These are phyloP conservation scores for Solenopsis invicta DNA, from an alignment of 1,140 invertebrate genomes.

Conservation along the genomic window DNA sequence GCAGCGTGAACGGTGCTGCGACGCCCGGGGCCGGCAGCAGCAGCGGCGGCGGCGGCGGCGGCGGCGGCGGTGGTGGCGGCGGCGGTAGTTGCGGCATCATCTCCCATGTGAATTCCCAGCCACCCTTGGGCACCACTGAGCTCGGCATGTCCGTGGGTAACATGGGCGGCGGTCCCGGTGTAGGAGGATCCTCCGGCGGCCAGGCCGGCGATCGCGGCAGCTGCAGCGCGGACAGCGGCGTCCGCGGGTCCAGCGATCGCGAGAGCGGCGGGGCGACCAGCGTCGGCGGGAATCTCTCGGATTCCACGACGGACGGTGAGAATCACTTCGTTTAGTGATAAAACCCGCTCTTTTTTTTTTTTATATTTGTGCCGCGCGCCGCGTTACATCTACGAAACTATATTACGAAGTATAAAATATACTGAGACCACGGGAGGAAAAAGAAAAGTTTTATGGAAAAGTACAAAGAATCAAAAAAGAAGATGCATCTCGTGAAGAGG, in stretches of 20 bases:
- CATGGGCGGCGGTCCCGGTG: slow-evolving; percentile 83
- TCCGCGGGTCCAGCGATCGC: slow-evolving; percentile 93
- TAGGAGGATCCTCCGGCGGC: slow-evolving; percentile 77
- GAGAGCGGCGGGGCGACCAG: slow-evolving; percentile 92
- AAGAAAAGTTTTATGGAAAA: neutral
- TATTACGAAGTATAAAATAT: neutral
- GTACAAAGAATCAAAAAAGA: neutral
- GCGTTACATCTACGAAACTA: neutral
- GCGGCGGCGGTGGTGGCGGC: slow-evolving; percentile 87
- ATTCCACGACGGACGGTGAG: slow-evolving; percentile 92
- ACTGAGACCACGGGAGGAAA: neutral
- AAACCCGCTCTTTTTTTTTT: neutral
- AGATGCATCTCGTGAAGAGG: neutral
- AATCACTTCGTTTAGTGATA: slow-evolving; percentile 17
- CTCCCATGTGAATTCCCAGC: slow-evolving; percentile 82
- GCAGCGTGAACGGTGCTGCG: slow-evolving; percentile 88
- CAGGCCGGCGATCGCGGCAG: slow-evolving; percentile 92
- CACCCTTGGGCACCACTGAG: slow-evolving; percentile 80
- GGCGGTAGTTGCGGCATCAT: slow-evolving; percentile 86
- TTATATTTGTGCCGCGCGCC: too few species aligned
- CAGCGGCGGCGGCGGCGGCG: slow-evolving; percentile 87
- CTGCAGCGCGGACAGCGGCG: slow-evolving; percentile 95
- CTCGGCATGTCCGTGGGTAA: slow-evolving; percentile 78
- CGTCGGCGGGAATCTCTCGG: slow-evolving; percentile 91
- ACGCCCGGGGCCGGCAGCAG: slow-evolving; percentile 88